A percentile compares a stretch with the other conserved stretches of the same genome.
Conservation (phyloP, 2,113 vertebrate genomes). For the Hepsetus odoe region DNA sequence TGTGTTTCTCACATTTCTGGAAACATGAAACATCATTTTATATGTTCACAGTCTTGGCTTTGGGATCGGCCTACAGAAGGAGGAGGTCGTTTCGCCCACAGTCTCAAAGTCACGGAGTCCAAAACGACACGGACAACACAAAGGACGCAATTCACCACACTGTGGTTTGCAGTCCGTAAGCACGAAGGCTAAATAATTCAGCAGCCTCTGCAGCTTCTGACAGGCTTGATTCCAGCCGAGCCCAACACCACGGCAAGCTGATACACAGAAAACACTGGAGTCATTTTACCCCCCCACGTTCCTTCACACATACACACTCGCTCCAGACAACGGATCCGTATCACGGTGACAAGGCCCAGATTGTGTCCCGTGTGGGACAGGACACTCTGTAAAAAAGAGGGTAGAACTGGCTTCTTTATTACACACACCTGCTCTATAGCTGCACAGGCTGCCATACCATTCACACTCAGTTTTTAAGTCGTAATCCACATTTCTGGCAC, state of each 20-base stretch:
- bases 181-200: constrained; percentile 74
- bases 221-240: constrained; percentile 69
- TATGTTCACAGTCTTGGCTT: background rate
- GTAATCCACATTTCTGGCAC: background rate
- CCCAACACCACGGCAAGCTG: constrained; percentile 64
- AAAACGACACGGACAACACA: constrained; percentile 30
- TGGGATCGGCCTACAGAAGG: constrained; percentile 10
- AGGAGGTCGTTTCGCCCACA: background rate
- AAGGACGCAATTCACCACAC: constrained; percentile 43
- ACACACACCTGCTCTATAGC: background rate
- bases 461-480: background rate
- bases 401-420: background rate
- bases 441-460: background rate
- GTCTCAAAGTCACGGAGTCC: constrained; percentile 21
- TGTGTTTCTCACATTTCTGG: background rate
- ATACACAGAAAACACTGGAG: constrained; percentile 71
- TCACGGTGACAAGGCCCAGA: constrained; percentile 39
- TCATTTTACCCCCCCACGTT: constrained; percentile 68
- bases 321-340: constrained; percentile 25
- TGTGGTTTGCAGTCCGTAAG: constrained; percentile 50
- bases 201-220: constrained; percentile 65
- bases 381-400: constrained; percentile 24
- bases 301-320: constrained; percentile 56
- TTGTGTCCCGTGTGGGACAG: constrained; percentile 31
- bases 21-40: constrained; percentile 17